phyloP scores from a whole-genome alignment of 2,797 vertebrate genomes.

The Lagocephalus sceleratus region DNA sequence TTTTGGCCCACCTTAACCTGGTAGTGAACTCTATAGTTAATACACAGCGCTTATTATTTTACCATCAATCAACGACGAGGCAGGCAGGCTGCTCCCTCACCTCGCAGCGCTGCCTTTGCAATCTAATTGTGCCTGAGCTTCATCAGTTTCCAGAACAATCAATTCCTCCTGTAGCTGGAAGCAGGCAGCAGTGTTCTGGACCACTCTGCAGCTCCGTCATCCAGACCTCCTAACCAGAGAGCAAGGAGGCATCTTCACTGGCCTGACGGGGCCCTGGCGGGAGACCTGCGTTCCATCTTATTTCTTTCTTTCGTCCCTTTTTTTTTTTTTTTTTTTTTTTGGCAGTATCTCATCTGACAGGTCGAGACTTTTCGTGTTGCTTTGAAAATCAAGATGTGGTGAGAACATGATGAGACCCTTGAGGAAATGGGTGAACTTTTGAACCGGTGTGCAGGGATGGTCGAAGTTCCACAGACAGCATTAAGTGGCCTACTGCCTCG shows the following conservation, averaged over 20 bases:
- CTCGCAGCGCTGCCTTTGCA: slow-evolving; percentile 88
- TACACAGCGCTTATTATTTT: slow-evolving; percentile 97
- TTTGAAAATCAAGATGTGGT: slow-evolving; percentile 85
- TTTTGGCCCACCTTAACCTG: slow-evolving; percentile 92
- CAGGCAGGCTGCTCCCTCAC: slow-evolving; percentile 82
- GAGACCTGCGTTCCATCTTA: slow-evolving; percentile 86
- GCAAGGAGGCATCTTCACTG: slow-evolving; percentile 61
- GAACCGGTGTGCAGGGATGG: slow-evolving; percentile 76
- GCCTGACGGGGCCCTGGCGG: slow-evolving; percentile 51
- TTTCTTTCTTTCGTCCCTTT: neutral
- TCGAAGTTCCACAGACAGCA: slow-evolving; percentile 63
- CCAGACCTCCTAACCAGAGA: slow-evolving; percentile 77
- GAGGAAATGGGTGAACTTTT: slow-evolving; percentile 89
- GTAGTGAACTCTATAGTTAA: slow-evolving; percentile 95
- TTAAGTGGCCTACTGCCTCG: slow-evolving; percentile 70
- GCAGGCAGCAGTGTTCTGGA: slow-evolving; percentile 75
- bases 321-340: slow-evolving; percentile 10
- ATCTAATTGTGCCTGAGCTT: slow-evolving; percentile 98
- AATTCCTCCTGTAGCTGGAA: slow-evolving; percentile 87
- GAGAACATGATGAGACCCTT: slow-evolving; percentile 88
- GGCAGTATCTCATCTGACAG: slow-evolving; percentile 87
- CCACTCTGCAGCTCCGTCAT: slow-evolving; percentile 85
- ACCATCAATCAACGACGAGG: slow-evolving; percentile 88
- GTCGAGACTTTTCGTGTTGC: slow-evolving; percentile 74
- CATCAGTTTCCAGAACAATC: slow-evolving; percentile 94